phyloP scores from a whole-genome alignment of 1,140 invertebrate genomes.

The Dreissena rostriformis region DNA sequence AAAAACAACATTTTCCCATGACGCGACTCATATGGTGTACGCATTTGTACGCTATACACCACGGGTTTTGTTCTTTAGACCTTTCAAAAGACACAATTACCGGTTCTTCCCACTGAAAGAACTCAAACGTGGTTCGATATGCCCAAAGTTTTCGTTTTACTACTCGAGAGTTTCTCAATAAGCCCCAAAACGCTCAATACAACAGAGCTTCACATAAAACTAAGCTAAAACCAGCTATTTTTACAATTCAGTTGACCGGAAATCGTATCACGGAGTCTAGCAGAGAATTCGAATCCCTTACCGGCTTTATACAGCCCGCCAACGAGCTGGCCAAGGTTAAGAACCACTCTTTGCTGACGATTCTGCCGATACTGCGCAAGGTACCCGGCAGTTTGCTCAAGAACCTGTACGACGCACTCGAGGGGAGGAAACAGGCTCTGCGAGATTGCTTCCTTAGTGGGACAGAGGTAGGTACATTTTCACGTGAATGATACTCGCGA shows the following conservation, averaged over 20 bases:
- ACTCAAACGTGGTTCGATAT: too few relatives aligned
- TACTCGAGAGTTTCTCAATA: too few relatives aligned
- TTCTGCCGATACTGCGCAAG: slow-evolving; percentile 34
- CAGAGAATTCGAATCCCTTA: slow-evolving; percentile 18
- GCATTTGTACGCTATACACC: too few relatives aligned
- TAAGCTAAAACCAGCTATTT: background rate
- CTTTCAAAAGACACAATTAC: too few relatives aligned
- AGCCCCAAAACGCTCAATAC: too few relatives aligned
- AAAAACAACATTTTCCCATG: too few relatives aligned
- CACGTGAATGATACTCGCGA: too few relatives aligned
- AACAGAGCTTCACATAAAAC: too few relatives aligned
- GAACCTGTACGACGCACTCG: slow-evolving; percentile 16
- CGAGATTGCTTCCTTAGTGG: slow-evolving; percentile 26
- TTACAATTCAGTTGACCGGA: slow-evolving; percentile 28
- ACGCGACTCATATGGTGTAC: too few relatives aligned
- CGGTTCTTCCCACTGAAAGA: too few relatives aligned
- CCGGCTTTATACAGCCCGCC: slow-evolving; percentile 17
- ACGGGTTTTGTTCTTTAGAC: too few relatives aligned
- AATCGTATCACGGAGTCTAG: slow-evolving; percentile 11
- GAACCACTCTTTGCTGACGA: slow-evolving; percentile 41
- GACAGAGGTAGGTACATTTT: slow-evolving; percentile 8
- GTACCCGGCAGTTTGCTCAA: slow-evolving; percentile 29
- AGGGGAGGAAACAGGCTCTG: slow-evolving; percentile 9
- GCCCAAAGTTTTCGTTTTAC: too few relatives aligned
- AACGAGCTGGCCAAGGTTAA: slow-evolving; percentile 45